phyloP scores from a whole-genome alignment of 2,113 vertebrate species.

The Garra rufa region DNA sequence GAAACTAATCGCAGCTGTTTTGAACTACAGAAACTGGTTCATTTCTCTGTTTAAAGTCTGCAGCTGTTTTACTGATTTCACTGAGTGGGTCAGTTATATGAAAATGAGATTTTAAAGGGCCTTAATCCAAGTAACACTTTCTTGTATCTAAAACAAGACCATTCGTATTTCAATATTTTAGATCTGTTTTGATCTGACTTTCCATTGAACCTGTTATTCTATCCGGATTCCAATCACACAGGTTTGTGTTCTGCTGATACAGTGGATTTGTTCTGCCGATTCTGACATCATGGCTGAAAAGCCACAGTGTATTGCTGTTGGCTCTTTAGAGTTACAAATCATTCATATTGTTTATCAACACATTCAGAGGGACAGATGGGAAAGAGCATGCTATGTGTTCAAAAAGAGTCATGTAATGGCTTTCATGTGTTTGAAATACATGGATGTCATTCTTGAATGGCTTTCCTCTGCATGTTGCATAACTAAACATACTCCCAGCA shows the following conservation, averaged over 20 bases:
- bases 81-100: background rate
- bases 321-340: slow-evolving; percentile 28
- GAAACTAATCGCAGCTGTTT: slow-evolving; percentile 2
- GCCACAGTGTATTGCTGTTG: slow-evolving; percentile 41
- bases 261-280: background rate
- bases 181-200: background rate
- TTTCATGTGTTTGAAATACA: slow-evolving; percentile 37
- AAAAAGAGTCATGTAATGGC: slow-evolving; percentile 19
- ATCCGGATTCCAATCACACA: background rate
- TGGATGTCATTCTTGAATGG: slow-evolving; percentile 36
- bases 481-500: slow-evolving; percentile 20
- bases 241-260: slow-evolving; percentile 21
- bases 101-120: background rate
- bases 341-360: slow-evolving; percentile 53
- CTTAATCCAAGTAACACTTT: background rate
- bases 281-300: slow-evolving; percentile 35
- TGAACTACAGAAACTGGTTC: background rate
- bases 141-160: background rate
- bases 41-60: background rate
- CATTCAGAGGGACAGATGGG: slow-evolving; percentile 27
- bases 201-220: background rate
- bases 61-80: background rate
- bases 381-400: background rate
- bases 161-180: background rate
- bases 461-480: slow-evolving; percentile 38